Evolutionary conservation across 2,113 vertebrate genomes (phyloP), one percentile per base, ranked within the genome.

Genomic region (Halichoerus grypus): DNA sequence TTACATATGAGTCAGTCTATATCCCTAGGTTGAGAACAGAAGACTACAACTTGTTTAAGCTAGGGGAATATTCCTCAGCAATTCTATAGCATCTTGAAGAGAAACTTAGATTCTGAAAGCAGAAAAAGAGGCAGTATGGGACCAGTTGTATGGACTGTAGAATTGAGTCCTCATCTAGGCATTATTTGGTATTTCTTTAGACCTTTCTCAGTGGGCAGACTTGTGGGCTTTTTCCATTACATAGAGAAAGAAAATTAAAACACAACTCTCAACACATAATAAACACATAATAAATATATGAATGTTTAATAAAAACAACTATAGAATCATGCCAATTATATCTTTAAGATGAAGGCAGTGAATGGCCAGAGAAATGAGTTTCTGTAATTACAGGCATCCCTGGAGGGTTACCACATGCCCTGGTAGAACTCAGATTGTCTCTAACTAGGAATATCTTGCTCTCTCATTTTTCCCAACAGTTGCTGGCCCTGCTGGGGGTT

Each of bases 11-110:
- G 65, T 89, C 42, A 77, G 67, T 90, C 65, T 88, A 0, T 93
- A 39, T 88, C 81, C 84, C 36, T 93, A 88, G 53, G 51, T 92
- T 55, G 87, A 92, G 90, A 97, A 89, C n/a, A 80, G 90, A 92
- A 80, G 72, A 96, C 36, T 88, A 74, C 46, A 77, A 12, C 71
- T 91, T 61, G 51, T 82, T 87, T 74, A 91, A 91, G 42, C 42
- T 89, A 18, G 49, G 76, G 49, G 24, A 94, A 33, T 51, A n/a
- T 63, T 91, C 57, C 33, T 85, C 65, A 77, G 0, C 13, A 90
- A 4, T 77, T 84, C 36, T 3, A 1, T 69, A 53, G 63, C 26
- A 76, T 84, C 39, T 85, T 87, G 81, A 92, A 92, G 33, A 95
- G 69, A 92, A 95, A n/a, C 79, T 57, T 92, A 46, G 53, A 46